Base-by-base conservation (phyloP, 2,113 vertebrate species). In the Fregata magnificens region DNA sequence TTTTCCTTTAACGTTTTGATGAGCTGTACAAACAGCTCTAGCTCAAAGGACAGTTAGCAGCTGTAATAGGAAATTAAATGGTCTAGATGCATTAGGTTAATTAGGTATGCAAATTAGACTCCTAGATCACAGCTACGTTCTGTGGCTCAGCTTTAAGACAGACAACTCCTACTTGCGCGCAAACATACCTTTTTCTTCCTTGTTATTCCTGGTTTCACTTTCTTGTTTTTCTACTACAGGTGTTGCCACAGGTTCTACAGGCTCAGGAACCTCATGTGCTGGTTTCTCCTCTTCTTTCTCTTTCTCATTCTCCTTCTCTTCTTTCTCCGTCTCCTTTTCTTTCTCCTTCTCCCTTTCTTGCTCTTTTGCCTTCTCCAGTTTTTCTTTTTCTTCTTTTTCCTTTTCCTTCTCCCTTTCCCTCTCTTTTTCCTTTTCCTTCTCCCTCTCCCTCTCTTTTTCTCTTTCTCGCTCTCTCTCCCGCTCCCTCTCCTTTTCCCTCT, bases 161-260 rank as follows among this genome's bases (percentile, higher is more conserved):
- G 38, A 69, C 45, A 91, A 66, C 32, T 53, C 25, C 56, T 59
- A 88, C 21, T 61, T 85, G 40, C 1, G 3, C 55, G 59, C 61
- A 96, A 96, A 40, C 73, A 65, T 82, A 91, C 93, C 90, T 91
- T 81, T 90, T 69, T 95, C 98, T 93, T 98, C 98, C 92, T 98
- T 98, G 86, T 71, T 97, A 92, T 17, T 95, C 93, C 15, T 97
- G 90, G 40, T 97, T 96, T 98, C 98, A 93, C 36, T 97, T 95
- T 98, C 98, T 88, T 97, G 88, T 89, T 95, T 93, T 86, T 97
- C 91, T 78, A 87, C 63, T 58, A 87, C 42, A 94, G 97, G 91
- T 49, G 97, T 72, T 76, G 80, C 45, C 66, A 82, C 52, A 81
- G 92, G 91, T 82, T 98, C 97, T 81, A 95, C 95, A 86, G 96